These are phyloP conservation scores for Cabera pusaria DNA, from an alignment of 2,888 invertebrate genomes.

Conservation along the genomic window DNA sequence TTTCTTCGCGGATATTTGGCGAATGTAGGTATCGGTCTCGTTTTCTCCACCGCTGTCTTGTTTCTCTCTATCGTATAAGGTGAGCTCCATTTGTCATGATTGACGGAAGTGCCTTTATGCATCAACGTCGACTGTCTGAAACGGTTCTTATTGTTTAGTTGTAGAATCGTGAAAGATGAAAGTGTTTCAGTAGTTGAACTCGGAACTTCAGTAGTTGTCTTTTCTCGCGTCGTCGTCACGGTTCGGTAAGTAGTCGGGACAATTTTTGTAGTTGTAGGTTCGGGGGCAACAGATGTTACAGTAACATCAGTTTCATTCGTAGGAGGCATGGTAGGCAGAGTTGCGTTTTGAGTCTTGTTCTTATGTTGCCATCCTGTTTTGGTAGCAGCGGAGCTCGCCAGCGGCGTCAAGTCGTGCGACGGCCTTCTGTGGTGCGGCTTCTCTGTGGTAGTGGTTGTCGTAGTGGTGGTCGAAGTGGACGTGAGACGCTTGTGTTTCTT, in stretches of 20 bases:
- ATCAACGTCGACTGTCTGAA: slow-evolving; percentile 71
- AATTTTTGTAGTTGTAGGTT: slow-evolving; percentile 36
- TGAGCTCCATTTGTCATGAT: slow-evolving; percentile 69
- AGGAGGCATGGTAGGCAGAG: slow-evolving; percentile 36
- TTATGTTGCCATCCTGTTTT: slow-evolving; percentile 36
- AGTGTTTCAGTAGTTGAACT: slow-evolving; percentile 32
- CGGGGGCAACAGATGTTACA: slow-evolving; percentile 19
- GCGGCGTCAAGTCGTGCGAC: slow-evolving; percentile 57
- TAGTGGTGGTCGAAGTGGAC: slow-evolving; percentile 52
- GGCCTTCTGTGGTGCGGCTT: slow-evolving; percentile 48
- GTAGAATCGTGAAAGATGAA: slow-evolving; percentile 34
- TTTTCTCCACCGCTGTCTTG: slow-evolving; percentile 40
- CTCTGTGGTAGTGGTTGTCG: slow-evolving; percentile 43
- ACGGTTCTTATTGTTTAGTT: slow-evolving; percentile 59
- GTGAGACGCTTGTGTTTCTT: slow-evolving; percentile 70
- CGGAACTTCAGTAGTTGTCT: slow-evolving; percentile 30
- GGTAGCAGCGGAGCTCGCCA: slow-evolving; percentile 61
- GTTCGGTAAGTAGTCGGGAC: slow-evolving; percentile 30
- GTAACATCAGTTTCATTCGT: slow-evolving; percentile 12
- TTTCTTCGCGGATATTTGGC: slow-evolving; percentile 54
- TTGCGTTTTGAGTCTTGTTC: slow-evolving; percentile 34
- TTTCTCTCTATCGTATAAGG: slow-evolving; percentile 24
- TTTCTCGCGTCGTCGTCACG: slow-evolving; percentile 34
- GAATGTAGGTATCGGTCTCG: slow-evolving; percentile 35
- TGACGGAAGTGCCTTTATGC: slow-evolving; percentile 72